These are phyloP conservation scores for Megalopta genalis DNA, from an alignment of 1,140 invertebrate genomes.

Conservation along the genomic window DNA sequence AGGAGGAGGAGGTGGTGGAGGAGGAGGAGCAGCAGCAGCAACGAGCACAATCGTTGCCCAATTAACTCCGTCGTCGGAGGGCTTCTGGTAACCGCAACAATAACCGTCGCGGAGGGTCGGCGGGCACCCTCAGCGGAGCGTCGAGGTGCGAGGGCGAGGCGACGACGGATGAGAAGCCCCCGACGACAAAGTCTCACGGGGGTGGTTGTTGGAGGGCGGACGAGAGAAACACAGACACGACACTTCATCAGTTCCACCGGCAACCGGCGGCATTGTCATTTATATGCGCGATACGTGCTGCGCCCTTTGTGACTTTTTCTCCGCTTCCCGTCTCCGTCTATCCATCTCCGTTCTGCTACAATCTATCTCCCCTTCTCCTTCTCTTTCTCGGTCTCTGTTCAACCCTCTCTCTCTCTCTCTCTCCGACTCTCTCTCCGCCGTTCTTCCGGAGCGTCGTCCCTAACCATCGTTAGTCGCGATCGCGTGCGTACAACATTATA, in stretches of 20 bases:
- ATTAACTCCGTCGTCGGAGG: slow-evolving; percentile 72
- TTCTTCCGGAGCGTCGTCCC: slow-evolving; percentile 22
- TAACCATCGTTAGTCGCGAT: slow-evolving; percentile 59
- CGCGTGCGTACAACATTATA: slow-evolving; percentile 64
- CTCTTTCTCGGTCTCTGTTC: slow-evolving; percentile 16
- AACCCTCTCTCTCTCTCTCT: no score
- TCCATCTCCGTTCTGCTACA: slow-evolving; percentile 24
- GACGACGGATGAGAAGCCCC: slow-evolving; percentile 52
- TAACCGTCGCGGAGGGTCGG: slow-evolving; percentile 64
- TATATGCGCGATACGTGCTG: slow-evolving; percentile 65
- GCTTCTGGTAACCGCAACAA: slow-evolving; percentile 74
- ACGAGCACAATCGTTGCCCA: slow-evolving; percentile 72
- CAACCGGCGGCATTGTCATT: slow-evolving; percentile 73
- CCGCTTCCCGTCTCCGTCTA: slow-evolving; percentile 46
- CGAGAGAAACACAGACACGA: slow-evolving; percentile 55
- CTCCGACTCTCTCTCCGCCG: slow-evolving; percentile 5
- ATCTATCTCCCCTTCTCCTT: no score
- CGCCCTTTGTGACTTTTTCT: slow-evolving; percentile 60
- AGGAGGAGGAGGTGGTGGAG: no score
- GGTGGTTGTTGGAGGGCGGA: slow-evolving; percentile 36
- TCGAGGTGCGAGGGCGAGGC: slow-evolving; percentile 61
- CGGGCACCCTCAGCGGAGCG: slow-evolving; percentile 51
- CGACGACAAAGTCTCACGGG: slow-evolving; percentile 39
- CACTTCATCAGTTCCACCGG: slow-evolving; percentile 74
- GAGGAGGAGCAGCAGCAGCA: background rate